Percentiles rank a stretch among this genome's conserved stretches.
Conservation (phyloP, 1,140 invertebrate species). For the Pseudomyrmex gracilis region DNA sequence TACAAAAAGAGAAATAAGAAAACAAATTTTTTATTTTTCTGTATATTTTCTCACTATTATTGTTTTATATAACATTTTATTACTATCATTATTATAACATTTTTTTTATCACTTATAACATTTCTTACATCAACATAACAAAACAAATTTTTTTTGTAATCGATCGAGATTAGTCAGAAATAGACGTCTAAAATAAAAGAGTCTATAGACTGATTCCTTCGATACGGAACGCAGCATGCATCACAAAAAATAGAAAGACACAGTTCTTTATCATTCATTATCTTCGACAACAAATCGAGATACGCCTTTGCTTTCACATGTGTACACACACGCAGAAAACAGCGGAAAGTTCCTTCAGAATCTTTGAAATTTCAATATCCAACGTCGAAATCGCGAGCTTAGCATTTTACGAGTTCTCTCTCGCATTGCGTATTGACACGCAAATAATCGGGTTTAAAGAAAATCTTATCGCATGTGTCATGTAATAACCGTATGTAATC, state of each 20-base stretch:
- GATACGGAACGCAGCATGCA: not conserved
- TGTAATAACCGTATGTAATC: no score
- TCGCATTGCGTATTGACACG: slow-evolving; percentile 1
- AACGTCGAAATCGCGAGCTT: not conserved
- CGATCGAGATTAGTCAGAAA: not conserved
- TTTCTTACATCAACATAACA: not conserved
- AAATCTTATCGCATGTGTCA: no score
- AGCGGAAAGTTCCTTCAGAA: slow-evolving; percentile 53
- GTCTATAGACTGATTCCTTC: not conserved
- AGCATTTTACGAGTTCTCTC: not conserved
- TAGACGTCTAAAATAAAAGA: slow-evolving; percentile 34
- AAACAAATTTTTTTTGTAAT: not conserved
- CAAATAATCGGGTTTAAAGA: no score
- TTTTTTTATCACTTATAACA: not conserved
- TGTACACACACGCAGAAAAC: not conserved
- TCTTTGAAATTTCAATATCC: not conserved
- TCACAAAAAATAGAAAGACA: not conserved
- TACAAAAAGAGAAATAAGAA: no score
- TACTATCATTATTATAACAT: no score
- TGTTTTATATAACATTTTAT: no score
- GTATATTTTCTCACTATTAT: no score
- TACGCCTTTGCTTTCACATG: not conserved
- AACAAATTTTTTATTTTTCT: no score
- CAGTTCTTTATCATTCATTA: slow-evolving; percentile 46
- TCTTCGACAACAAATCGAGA: not conserved